Conservation (phyloP, 53 echinoderm and acorn worm species). For the Patiria pectinifera region DNA sequence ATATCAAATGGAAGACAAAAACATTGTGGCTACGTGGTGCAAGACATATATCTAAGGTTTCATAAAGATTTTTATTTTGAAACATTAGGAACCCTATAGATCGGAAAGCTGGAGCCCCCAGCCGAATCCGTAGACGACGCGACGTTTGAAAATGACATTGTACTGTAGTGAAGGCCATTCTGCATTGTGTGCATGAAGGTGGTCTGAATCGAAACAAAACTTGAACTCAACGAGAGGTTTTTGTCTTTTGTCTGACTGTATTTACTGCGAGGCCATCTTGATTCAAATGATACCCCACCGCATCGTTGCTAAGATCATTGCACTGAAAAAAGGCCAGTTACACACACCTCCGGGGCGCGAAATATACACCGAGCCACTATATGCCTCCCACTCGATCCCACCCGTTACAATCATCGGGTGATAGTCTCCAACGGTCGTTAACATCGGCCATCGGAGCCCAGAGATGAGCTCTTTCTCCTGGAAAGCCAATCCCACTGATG, state of each 20-base stretch:
- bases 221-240: not conserved
- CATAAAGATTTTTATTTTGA: too few species aligned
- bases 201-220: too few species aligned
- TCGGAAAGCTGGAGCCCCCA: too few species aligned
- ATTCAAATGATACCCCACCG: not conserved
- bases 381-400: not conserved
- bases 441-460: slow-evolving; percentile 7
- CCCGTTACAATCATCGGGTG: not conserved
- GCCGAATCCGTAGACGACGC: too few species aligned
- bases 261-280: not conserved
- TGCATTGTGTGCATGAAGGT: too few species aligned
- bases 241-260: not conserved
- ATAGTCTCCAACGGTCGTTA: slow-evolving; percentile 9
- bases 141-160: too few species aligned
- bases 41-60: too few species aligned
- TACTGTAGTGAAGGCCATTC: too few species aligned
- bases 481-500: slow-evolving; percentile 58
- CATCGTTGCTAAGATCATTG: not conserved
- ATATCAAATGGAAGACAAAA: too few species aligned
- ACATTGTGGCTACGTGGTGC: too few species aligned
- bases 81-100: too few species aligned
- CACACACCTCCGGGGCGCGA: not conserved
- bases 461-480: slow-evolving; percentile 21
- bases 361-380: slow-evolving; percentile 1
- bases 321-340: not conserved